phyloP scores from a whole-genome alignment of 2,113 vertebrate genomes.

The Psophia crepitans region DNA sequence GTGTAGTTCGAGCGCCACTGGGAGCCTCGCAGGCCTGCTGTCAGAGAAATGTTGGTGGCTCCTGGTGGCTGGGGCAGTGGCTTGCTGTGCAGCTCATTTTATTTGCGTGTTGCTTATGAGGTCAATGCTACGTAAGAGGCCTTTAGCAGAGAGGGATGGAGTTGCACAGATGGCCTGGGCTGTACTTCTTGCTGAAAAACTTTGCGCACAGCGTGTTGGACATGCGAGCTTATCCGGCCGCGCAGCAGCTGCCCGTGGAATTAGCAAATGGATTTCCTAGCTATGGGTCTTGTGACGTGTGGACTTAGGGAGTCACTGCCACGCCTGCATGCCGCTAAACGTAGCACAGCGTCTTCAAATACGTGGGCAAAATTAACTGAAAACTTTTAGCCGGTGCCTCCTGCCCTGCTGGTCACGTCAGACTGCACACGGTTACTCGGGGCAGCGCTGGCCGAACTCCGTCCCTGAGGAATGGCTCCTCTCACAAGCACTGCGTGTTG shows the following conservation, averaged over 20 bases:
- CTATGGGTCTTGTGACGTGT: not conserved
- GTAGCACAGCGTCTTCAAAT: not conserved
- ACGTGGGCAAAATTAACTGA: not conserved
- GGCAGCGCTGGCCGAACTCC: not conserved
- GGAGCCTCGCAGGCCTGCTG: rapidly evolving
- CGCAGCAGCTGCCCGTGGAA: not conserved
- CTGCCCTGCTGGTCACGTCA: not conserved
- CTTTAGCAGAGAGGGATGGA: not conserved
- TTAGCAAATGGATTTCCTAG: not conserved
- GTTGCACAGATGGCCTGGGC: not conserved
- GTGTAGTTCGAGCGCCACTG: not conserved
- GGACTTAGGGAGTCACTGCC: slow-evolving; percentile 25
- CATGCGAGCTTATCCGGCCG: not conserved
- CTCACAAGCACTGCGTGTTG: not conserved
- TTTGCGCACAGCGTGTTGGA: rapidly evolving
- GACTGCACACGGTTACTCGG: not conserved
- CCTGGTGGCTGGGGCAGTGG: not conserved
- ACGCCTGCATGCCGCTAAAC: not conserved
- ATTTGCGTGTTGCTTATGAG: not conserved
- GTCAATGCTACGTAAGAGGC: not conserved
- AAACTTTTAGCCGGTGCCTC: not conserved
- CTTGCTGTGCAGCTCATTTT: not conserved
- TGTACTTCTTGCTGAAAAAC: not conserved
- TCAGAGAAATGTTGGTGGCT: not conserved
- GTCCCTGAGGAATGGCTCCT: not conserved